Evolutionary conservation across 2,888 invertebrate genomes (phyloP), one percentile per base, ranked within the genome.

Genomic region (Pterostichus madidus): DNA sequence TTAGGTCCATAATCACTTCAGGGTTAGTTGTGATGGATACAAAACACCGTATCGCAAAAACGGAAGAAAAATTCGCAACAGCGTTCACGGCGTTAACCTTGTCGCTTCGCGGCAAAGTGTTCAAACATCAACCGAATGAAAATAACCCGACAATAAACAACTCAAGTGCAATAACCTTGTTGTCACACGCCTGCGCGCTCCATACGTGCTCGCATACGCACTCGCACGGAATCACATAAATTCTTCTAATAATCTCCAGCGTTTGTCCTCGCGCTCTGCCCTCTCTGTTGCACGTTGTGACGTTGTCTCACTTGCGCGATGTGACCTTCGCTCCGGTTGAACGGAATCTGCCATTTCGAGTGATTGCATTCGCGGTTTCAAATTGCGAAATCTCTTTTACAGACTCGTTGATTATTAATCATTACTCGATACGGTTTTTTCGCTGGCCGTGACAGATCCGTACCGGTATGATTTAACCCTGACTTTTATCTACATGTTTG

Each of bases 141-240:
- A 81, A 81, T 81, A 81, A 31, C 39, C 75, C 81, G 31, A 81
- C 81, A 81, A 81, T 81, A 81, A 81, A 81, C 81, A 81, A 81
- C 61, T 81, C 81, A 81, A 81, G 81, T 81, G 81, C 81, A 81
- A 81, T 81, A 81, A 81, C 81, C 81, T 81, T 81, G 80, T 80
- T 80, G 81, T 81, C 81, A 81, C 59, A 81, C 80, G 61, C 75
- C 35, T 44, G 53, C 71, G 32, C 39, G 13, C 59, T 24, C 64
- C 71, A 71, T 71, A 71, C 80, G 71, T 61, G 39, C 44, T n/a
- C 68, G 35, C 71, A 81, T 56, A 46, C 73, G 59, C 71, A 73
- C 71, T 71, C 75, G 59, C 53, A 75, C 75, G 17, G 71, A 80
- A 80, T 80, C 80, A 80, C 81, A 75, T 81, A 81, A 81, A 81